phyloP scores from a whole-genome alignment of 2,888 invertebrate species.

The Tigriopus californicus region DNA sequence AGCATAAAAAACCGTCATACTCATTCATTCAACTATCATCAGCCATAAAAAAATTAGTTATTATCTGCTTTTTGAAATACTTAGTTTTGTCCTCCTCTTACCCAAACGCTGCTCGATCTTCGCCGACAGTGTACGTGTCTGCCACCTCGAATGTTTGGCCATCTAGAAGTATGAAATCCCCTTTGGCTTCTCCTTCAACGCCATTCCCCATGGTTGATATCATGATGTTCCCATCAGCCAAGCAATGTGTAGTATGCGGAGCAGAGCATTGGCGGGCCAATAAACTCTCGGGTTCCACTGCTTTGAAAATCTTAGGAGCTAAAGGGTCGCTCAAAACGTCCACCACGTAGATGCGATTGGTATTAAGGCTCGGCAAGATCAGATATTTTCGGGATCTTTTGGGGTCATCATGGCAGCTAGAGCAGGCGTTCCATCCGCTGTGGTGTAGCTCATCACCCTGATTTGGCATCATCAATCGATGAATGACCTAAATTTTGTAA shows the following conservation, averaged over 20 bases:
- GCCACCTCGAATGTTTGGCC: conserved; percentile 53
- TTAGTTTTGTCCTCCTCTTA: not conserved
- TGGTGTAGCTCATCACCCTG: conserved; percentile 80
- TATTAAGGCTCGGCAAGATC: conserved; percentile 59
- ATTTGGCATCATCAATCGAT: conserved; percentile 56
- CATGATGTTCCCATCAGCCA: conserved; percentile 80
- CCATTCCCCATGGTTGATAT: conserved; percentile 66
- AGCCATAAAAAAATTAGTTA: no score
- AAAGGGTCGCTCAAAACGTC: conserved; percentile 54
- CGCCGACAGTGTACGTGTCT: conserved; percentile 24
- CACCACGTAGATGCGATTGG: conserved; percentile 62
- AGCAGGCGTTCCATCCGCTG: conserved; percentile 91
- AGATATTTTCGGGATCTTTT: conserved; percentile 45
- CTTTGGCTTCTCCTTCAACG: conserved; percentile 32
- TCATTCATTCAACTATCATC: no score
- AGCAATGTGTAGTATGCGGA: conserved; percentile 84
- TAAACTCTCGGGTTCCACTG: conserved; percentile 60
- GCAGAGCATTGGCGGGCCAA: conserved; percentile 54
- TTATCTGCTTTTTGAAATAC: no score
- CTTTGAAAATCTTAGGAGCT: conserved; percentile 43
- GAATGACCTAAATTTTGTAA: conserved; percentile 50
- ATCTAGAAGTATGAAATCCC: conserved; percentile 74
- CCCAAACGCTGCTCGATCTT: conserved; percentile 1
- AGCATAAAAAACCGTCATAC: no score
- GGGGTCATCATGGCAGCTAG: conserved; percentile 53